Base-by-base conservation (phyloP, 1,140 invertebrate species). In the Ceratina australensis region DNA sequence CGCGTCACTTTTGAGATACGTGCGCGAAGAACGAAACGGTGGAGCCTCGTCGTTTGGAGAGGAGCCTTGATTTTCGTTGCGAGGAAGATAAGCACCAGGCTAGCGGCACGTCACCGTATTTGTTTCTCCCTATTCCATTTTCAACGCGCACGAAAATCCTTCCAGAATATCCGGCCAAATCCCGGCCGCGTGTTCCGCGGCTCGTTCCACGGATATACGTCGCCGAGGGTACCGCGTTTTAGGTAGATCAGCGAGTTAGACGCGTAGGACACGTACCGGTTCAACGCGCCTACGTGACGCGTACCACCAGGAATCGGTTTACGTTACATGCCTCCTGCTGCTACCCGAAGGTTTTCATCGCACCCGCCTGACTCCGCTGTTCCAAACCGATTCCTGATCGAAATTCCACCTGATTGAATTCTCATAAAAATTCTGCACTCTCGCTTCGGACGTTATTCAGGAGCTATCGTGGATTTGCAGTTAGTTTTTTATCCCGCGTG, bases 91-190 rank as follows among this genome's bases (percentile, higher is more conserved):
- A 42, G 33, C 33, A 42, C 33, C 33, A 42, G 33, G 3, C 1
- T 16, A 8, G 18, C 13, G 8, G 26, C 74, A 77, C 57, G 74
- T 77, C 57, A 63, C 22, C 68, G 57, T 71, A 77, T 77, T 77
- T 77, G 67, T 77, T 77, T 77, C 57, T 61, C 67, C 74, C 66
- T 61, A 77, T 77, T 77, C 74, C 74, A 77, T 71, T 77, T 77
- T 77, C 74, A 54, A 20, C 28, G 67, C 26, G 24, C 49, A 26
- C 49, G 28, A 71, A 42, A 63, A 63, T 71, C 74, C 67, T 60
- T 60, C 28, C 22, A 28, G 49, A 49, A 61, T 42, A 54, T 65
- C 56, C 57, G 16, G 28, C 26, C 67, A 77, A 77, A 77, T 77
- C 74, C 74, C 28, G 13, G 57, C 33, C 61, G 8, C 74, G 74